phyloP scores from a whole-genome alignment of 2,797 vertebrate genomes.

The Tinamus major region DNA sequence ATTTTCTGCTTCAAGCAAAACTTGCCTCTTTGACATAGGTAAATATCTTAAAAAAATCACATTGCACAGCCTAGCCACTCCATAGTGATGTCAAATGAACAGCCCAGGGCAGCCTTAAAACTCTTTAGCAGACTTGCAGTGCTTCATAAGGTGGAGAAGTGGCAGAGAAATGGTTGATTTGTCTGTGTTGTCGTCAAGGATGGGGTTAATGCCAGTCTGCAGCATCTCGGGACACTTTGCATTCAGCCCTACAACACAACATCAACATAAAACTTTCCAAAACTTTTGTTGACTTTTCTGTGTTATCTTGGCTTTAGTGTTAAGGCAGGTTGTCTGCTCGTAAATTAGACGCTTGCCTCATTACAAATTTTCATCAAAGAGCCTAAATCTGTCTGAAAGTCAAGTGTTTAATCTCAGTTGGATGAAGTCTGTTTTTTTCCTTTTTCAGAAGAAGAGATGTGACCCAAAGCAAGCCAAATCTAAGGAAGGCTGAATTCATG shows the following conservation, averaged over 20 bases:
- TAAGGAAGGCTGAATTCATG: not conserved
- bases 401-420: not conserved
- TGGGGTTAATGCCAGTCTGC: not conserved
- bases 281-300: not conserved
- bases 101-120: not conserved
- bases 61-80: not conserved
- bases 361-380: not conserved
- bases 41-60: not conserved
- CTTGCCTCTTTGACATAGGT: not conserved
- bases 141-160: not conserved
- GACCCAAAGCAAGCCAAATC: not conserved
- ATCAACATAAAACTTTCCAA: not conserved
- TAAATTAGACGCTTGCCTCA: not conserved
- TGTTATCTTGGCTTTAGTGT: not conserved
- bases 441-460: not conserved
- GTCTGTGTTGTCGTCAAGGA: not conserved
- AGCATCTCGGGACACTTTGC: not conserved
- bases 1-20: not conserved
- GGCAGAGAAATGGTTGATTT: not conserved
- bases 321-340: not conserved
- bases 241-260: not conserved
- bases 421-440: not conserved
- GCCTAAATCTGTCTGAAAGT: not conserved
- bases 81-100: not conserved
- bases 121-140: not conserved